Conservation (phyloP, 35 echinoderm and acorn worm genomes). For the Anneissia japonica region DNA sequence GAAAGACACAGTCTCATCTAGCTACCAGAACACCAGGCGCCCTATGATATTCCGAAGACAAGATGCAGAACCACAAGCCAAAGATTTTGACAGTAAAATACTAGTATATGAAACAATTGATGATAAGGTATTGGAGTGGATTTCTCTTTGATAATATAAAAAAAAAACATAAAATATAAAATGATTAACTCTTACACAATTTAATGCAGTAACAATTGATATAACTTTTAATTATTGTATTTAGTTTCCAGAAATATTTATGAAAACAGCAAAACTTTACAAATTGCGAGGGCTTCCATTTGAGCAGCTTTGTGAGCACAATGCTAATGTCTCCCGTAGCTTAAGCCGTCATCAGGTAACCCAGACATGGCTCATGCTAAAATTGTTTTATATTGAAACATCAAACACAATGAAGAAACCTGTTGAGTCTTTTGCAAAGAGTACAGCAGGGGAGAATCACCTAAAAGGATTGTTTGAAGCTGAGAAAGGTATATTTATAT, state of each 20-base stretch:
- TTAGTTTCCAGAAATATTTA: conserved; percentile 89
- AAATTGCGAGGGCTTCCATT: conserved; percentile 78
- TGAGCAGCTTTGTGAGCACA: conserved; percentile 87
- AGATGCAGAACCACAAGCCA: neutral
- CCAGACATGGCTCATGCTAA: conserved; percentile 82
- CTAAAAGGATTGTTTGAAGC: neutral
- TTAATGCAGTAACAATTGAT: neutral
- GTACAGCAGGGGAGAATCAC: neutral
- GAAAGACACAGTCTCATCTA: neutral
- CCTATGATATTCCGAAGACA: conserved; percentile 61
- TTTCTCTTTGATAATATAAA: no score
- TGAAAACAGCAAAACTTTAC: conserved; percentile 47
- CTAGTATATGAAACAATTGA: conserved; percentile 46
- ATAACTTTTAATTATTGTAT: neutral
- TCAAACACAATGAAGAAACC: neutral
- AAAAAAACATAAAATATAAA: no score
- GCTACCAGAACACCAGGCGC: conserved; percentile 30
- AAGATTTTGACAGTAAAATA: conserved; percentile 46
- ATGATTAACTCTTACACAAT: no score
- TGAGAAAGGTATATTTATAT: neutral
- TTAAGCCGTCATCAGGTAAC: conserved; percentile 80
- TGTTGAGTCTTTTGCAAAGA: neutral
- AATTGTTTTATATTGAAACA: conserved; percentile 37
- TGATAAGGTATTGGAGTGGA: neutral
- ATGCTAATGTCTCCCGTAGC: conserved; percentile 58